Evolutionary conservation across 2,113 vertebrate genomes (phyloP), one percentile per base, ranked within the genome.

Genomic region (Saimiri boliviensis): DNA sequence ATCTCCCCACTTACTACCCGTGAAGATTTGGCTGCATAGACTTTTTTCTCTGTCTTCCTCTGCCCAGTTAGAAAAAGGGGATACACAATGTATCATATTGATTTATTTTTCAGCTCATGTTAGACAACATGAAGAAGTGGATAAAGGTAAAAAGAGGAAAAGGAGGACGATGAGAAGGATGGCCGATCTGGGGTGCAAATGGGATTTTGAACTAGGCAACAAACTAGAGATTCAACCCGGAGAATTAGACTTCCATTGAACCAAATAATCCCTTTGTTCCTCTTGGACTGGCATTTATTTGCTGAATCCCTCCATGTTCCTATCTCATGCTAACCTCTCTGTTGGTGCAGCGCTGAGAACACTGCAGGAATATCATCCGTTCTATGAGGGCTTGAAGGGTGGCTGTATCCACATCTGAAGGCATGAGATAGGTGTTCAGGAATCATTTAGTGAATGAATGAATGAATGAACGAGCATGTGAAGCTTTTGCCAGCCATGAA

Each of bases 101-200:
- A n/a, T 54, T 20, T 21, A 32, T 56, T 4, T 60, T 63, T n/a
- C 47, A 58, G 21, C 25, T 76, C 16, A 1, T 25, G 30, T 35
- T 23, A 6, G 58, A 52, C 21, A 25, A 30, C n/a, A 71, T 8
- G 12, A 92, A 30, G n/a, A 45, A 0, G 0, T 20, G 32, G 54
- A 21, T 25, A 14, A 54, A 56, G 6, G 13, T 63, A 0, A 3
- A 20, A 30, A 16, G 52, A 68, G 20, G 21, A 73, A 0, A 6
- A n/a, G 17, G 0, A 21, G 42, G n/a, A 11, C 12, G 6, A 11
- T 49, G n/a, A 32, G 25, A 13, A 40, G 16, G 19, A 16, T 5
- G 2, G 83, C 37, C 40, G 20, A 2, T 35, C 11, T 2, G 52
- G 60, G 79, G 40, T 8, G 12, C 8, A 14, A 9, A 5, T 0